Evolutionary conservation across 2,113 vertebrate species (phyloP).

Genomic region (Dendrocopos noguchii): DNA sequence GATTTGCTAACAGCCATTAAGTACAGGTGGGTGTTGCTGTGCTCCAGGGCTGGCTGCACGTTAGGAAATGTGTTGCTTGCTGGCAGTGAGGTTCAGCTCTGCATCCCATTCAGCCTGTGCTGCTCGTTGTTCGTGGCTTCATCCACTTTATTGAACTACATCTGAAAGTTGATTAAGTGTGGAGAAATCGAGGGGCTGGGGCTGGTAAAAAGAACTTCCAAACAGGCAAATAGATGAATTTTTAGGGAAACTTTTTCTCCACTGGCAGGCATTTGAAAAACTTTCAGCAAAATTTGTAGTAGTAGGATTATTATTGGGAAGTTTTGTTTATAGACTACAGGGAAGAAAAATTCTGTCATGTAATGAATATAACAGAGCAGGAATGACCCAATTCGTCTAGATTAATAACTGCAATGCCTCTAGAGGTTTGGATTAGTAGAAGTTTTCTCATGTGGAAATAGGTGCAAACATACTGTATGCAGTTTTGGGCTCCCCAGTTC

Average conservation of each 20-base stretch:
- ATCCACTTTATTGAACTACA: not conserved
- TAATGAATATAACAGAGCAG: not conserved
- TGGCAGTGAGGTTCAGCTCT: not conserved
- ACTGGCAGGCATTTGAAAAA: not conserved
- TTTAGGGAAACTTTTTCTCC: not conserved
- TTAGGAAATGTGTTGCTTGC: not conserved
- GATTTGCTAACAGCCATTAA: not conserved
- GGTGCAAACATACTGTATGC: no score
- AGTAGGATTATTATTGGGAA: not conserved
- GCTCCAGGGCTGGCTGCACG: not conserved
- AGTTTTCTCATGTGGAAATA: not conserved
- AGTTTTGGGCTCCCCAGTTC: no score
- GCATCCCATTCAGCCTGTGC: not conserved
- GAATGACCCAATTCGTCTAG: constrained; percentile 11
- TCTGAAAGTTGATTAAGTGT: accelerated
- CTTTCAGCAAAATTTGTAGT: not conserved
- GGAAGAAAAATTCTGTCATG: not conserved
- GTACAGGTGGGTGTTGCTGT: not conserved
- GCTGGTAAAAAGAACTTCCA: not conserved
- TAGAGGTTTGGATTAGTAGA: constrained; percentile 34
- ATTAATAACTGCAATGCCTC: not conserved
- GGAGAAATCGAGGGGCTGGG: not conserved
- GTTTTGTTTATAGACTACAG: not conserved
- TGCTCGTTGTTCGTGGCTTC: not conserved
- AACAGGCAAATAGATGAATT: not conserved